A percentile compares a stretch with the other conserved stretches of the same genome.
These are phyloP conservation scores for Labia minor DNA, from an alignment of 2,888 invertebrate genomes.

Conservation along the genomic window DNA sequence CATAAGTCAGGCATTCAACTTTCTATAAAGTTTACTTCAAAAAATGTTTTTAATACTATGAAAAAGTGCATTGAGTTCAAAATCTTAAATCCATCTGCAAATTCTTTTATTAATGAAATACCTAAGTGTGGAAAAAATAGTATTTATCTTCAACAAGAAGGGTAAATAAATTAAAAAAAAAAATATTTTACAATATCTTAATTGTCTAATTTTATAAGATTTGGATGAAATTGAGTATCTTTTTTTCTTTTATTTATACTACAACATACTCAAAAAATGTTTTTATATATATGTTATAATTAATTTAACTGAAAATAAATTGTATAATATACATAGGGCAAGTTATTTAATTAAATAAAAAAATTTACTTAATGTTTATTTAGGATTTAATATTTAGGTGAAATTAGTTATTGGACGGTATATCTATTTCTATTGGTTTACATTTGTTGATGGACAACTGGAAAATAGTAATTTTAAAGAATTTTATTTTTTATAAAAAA, in stretches of 20 bases:
- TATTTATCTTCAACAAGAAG: not conserved
- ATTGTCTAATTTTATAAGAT: no score
- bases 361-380: not conserved
- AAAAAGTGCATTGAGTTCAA: not conserved
- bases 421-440: no score
- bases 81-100: not conserved
- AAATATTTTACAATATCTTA: no score
- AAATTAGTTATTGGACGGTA: no score
- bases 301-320: no score
- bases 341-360: not conserved
- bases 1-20: not conserved
- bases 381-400: no score
- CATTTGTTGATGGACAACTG: no score
- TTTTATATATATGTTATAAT: not conserved
- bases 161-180: no score
- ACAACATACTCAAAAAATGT: not conserved
- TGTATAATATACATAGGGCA: not conserved
- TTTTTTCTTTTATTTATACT: no score
- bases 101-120: not conserved
- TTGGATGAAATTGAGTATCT: no score
- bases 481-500: no score
- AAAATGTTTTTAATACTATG: not conserved
- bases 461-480: no score
- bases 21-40: not conserved
- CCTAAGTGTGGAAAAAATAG: not conserved